A percentile compares a stretch with the other conserved stretches of the same genome.
These are phyloP conservation scores for Rhizomys pruinosus DNA, from an alignment of 2,113 vertebrate species.

Conservation along the genomic window DNA sequence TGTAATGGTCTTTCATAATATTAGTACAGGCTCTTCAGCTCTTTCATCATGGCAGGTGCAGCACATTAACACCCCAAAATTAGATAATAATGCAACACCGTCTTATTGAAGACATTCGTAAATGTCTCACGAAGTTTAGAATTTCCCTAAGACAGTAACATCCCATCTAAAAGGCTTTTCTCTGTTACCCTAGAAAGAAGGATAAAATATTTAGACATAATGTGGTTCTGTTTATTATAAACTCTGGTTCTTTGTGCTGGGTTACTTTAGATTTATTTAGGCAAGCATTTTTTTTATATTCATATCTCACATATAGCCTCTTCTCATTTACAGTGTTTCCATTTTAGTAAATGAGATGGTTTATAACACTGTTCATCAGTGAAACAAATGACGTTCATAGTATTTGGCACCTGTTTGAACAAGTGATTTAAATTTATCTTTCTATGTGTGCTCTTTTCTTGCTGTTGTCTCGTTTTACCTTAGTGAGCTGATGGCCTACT, in stretches of 20 bases:
- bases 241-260: slow-evolving; percentile 66
- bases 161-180: slow-evolving; percentile 81
- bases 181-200: slow-evolving; percentile 79
- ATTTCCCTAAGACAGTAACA: slow-evolving; percentile 77
- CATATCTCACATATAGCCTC: slow-evolving; percentile 41
- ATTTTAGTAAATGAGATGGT: slow-evolving; percentile 65
- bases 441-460: slow-evolving; percentile 1
- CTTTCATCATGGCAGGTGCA: slow-evolving; percentile 76
- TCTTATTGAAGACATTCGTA: slow-evolving; percentile 78
- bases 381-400: slow-evolving; percentile 61
- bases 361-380: slow-evolving; percentile 72
- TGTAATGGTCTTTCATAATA: slow-evolving; percentile 51
- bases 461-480: not conserved
- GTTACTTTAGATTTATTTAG: slow-evolving; percentile 75
- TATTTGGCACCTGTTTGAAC: slow-evolving; percentile 59
- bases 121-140: slow-evolving; percentile 81
- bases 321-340: slow-evolving; percentile 48
- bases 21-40: slow-evolving; percentile 54
- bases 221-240: slow-evolving; percentile 58
- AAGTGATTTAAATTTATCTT: slow-evolving; percentile 66
- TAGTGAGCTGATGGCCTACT: not conserved
- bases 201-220: slow-evolving; percentile 74
- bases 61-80: slow-evolving; percentile 73
- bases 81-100: slow-evolving; percentile 71
- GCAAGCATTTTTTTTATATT: slow-evolving; percentile 59